These are phyloP conservation scores for Xestia sexstrigata DNA, from an alignment of 2,888 invertebrate species.

Conservation along the genomic window DNA sequence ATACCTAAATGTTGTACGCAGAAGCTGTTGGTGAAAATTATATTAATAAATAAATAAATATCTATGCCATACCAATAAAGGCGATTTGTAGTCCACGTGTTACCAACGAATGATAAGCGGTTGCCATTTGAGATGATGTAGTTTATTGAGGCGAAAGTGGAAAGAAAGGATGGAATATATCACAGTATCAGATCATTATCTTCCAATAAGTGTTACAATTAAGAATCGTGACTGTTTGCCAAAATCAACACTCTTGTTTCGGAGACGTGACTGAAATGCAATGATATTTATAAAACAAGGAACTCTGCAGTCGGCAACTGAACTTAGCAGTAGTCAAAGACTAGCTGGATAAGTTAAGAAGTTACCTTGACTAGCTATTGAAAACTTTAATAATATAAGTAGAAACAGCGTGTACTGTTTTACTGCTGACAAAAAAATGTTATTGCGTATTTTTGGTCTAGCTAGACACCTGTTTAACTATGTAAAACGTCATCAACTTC, in stretches of 20 bases:
- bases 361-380: neutral
- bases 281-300: constrained; percentile 32
- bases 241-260: constrained; percentile 35
- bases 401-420: neutral
- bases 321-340: neutral
- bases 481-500: neutral
- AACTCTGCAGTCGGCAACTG: constrained; percentile 9
- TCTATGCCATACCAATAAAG: neutral
- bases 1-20: too few relatives aligned
- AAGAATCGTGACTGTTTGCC: constrained; percentile 15
- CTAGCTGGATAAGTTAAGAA: too few relatives aligned
- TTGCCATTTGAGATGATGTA: neutral
- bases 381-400: neutral
- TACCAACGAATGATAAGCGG: too few relatives aligned
- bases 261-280: constrained; percentile 32
- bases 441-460: neutral
- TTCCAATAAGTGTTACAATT: constrained; percentile 20
- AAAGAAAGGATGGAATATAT: neutral
- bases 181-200: constrained; percentile 17
- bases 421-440: neutral
- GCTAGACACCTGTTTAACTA: neutral
- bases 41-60: too few relatives aligned
- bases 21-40: too few relatives aligned
- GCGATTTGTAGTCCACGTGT: neutral
- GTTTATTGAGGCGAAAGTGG: neutral